Percentiles rank a stretch among this genome's conserved stretches.
Evolutionary conservation across 2,888 invertebrate genomes (phyloP).

Genomic region (Zele albiditarsus): DNA sequence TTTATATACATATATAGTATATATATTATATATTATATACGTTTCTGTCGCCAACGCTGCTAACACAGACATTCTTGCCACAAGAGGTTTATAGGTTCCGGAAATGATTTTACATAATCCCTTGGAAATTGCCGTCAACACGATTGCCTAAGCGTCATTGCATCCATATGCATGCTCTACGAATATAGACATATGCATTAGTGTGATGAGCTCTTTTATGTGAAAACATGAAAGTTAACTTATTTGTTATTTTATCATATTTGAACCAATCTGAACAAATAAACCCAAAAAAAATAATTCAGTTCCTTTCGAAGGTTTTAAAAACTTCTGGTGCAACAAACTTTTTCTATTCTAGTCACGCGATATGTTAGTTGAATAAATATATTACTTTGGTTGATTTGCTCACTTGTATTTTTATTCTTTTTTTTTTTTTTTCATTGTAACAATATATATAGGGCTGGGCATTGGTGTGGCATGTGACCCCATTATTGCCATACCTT

Average conservation of each 20-base stretch:
- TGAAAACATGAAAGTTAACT: too few relatives aligned
- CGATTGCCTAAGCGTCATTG: not conserved
- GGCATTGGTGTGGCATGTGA: conserved; percentile 40
- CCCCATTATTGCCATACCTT: conserved; percentile 44
- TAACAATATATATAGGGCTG: not conserved
- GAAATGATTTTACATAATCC: conserved; percentile 59
- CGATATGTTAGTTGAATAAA: too few relatives aligned
- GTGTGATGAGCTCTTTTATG: not conserved
- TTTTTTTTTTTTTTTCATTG: not conserved
- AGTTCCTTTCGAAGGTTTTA: too few relatives aligned
- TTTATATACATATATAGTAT: not conserved
- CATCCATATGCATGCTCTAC: not conserved
- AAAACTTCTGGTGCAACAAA: too few relatives aligned
- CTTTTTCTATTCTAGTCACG: too few relatives aligned
- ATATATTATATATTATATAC: conserved; percentile 39
- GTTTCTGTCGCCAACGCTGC: not conserved
- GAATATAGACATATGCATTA: not conserved
- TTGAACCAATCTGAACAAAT: too few relatives aligned
- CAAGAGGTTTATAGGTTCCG: conserved; percentile 57
- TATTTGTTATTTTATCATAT: too few relatives aligned
- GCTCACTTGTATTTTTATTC: not conserved
- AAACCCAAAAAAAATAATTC: too few relatives aligned
- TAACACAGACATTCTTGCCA: conserved; percentile 31
- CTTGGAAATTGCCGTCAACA: conserved; percentile 25
- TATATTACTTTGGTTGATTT: not conserved